Evolutionary conservation across 2,113 vertebrate species (phyloP), one percentile per base, ranked within the genome.

Genomic region (Trichomycterus rosablanca): DNA sequence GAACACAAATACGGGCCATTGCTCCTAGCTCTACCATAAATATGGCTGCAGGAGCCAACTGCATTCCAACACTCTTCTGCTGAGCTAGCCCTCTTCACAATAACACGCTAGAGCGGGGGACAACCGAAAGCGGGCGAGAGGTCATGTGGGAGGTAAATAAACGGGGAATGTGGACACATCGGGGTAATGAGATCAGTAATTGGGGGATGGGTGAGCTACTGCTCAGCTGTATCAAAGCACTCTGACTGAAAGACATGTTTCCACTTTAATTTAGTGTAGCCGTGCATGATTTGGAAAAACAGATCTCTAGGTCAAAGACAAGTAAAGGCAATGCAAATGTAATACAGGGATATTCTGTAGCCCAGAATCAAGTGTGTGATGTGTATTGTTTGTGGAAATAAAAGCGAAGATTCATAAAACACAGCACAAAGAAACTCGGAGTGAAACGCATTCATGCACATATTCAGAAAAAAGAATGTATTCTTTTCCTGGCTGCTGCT

Each of bases 141-240:
- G 67, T 74, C 72, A 70, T 37, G 42, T 48, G 30, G 50, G 35
- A 74, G 67, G 54, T 70, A 74, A 74, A 62, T 62, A 70, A 65
- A 65, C 56, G 44, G 44, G 40, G 46, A 34, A 55, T 30, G 35
- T 59, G 63, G 64, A 59, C 63, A 65, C 54, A 49, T 26, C 34
- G 4, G 20, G 42, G 58, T 54, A 63, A 66, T 54, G 53, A 72
- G 66, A 54, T 67, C 48, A 56, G 16, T 40, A 40, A 30, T 43
- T 40, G 59, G 59, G 70, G 70, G 70, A 34, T 34, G 65, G 65
- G 32, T 42, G 22, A 34, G 14, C 2, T 28, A 32, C 26, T 57
- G 7, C 19, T 67, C 34, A 23, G 51, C 20, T 57, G 35, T 15
- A 34, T 54, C 56, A 28, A 60, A 60, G n/a, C 23, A 20, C 26